These are phyloP conservation scores for Catamblyrhynchus diadema DNA, from an alignment of 2,797 vertebrate species.

Conservation along the genomic window DNA sequence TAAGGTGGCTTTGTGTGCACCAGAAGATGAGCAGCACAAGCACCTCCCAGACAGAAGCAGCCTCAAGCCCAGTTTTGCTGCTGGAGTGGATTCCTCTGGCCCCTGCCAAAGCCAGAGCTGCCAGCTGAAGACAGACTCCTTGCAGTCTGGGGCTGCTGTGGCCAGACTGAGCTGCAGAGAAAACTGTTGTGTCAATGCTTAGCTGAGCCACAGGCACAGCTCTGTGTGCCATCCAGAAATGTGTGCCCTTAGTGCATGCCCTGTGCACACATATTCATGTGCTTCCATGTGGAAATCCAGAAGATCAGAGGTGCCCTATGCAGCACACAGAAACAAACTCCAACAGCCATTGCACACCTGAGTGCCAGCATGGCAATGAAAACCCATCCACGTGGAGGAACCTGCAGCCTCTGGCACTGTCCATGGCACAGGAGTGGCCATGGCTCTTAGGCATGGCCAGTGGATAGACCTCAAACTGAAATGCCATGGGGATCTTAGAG, in stretches of 20 bases:
- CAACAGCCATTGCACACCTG: fast-evolving
- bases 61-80: background rate
- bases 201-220: fast-evolving
- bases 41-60: background rate
- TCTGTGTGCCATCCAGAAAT: fast-evolving
- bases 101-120: background rate
- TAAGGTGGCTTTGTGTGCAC: background rate
- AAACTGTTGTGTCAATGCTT: background rate
- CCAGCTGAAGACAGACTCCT: background rate
- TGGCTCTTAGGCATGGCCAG: background rate
- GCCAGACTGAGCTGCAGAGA: background rate
- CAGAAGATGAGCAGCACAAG: background rate
- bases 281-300: fast-evolving
- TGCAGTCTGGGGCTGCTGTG: background rate
- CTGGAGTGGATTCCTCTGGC: background rate
- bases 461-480: background rate
- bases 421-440: fast-evolving
- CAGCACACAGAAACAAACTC: background rate
- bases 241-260: fast-evolving
- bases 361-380: fast-evolving
- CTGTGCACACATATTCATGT: fast-evolving
- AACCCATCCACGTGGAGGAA: fast-evolving
- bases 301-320: background rate
- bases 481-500: background rate
- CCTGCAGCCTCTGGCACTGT: background rate